Evolutionary conservation across 2,797 vertebrate genomes (phyloP).

Genomic region (Cossypha polioptera): DNA sequence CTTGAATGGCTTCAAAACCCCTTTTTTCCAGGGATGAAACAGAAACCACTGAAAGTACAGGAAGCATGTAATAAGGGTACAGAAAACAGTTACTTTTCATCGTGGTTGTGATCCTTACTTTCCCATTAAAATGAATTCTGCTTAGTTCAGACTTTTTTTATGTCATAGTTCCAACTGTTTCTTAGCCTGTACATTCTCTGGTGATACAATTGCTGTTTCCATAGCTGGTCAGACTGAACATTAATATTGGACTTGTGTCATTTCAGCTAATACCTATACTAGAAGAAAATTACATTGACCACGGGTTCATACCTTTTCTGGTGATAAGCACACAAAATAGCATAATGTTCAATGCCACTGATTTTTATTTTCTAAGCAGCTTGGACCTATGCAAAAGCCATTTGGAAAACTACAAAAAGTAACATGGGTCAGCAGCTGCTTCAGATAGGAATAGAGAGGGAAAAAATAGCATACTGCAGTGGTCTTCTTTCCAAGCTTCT

Average conservation of each 20-base stretch:
- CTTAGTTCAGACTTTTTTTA: neutral
- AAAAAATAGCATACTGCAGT: neutral
- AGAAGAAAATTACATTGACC: neutral
- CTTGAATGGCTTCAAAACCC: neutral
- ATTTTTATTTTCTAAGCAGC: neutral
- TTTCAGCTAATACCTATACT: neutral
- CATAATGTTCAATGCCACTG: neutral
- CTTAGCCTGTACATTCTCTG: neutral
- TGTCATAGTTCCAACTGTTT: neutral
- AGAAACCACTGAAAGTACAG: neutral
- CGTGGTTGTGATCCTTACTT: neutral
- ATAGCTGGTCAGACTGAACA: neutral
- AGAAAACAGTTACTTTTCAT: neutral
- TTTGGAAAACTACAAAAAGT: slow-evolving; percentile 17
- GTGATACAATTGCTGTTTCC: neutral
- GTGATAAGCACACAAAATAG: neutral
- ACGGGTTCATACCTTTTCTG: neutral
- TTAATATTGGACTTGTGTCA: neutral
- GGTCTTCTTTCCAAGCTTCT: neutral
- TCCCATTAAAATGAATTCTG: neutral
- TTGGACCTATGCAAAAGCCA: neutral
- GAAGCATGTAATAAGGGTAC: neutral
- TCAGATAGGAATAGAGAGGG: neutral
- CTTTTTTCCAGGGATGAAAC: neutral
- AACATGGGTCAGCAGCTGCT: neutral